Base-by-base conservation (phyloP, 2,113 vertebrate species). In the Laterallus jamaicensis region DNA sequence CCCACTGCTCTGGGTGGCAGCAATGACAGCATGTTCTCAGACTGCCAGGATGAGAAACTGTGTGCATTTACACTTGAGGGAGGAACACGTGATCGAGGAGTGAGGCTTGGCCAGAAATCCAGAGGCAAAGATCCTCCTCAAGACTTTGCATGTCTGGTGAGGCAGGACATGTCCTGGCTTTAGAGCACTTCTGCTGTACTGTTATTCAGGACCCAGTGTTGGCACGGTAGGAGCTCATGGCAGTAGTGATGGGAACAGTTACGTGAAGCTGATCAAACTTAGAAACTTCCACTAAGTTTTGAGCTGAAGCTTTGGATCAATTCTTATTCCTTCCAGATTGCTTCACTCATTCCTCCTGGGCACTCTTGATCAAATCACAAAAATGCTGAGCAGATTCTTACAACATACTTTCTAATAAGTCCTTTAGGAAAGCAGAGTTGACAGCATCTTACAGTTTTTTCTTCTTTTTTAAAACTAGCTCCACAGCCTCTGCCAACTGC, bases 381-480 rank as follows among this genome's bases (percentile, higher is more conserved):
- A 94, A 94, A 44, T 68, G 77, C 86, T 92, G 88, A 95, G 90
- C 86, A 90, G 88, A 93, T 92, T 92, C 93, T 92, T 93, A 85
- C 76, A 86, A 66, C 21, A 16, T 69, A 80, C 80, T 86, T 92
- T 95, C 88, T 95, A 93, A 93, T 89, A 94, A 94, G 79, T 67
- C 16, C 4, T 94, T 95, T 90, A 96, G 70, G 92, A 97, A 96
- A 95, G 83, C 73, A 70, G 71, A 86, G 37, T 59, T 94, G 94
- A 92, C 94, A 96, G 92, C 77, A 91, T 93, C 82, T 80, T 91
- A 80, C 62, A 55, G 39, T 70, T 73, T 92, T 92, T 86, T 63
- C 32, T 91, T 73, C 73, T 84, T 95, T 88, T 87, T 94, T 67
- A 82, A 92, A 95, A 76, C 64, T 73, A 91, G 70, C 47, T 95